phyloP scores from a whole-genome alignment of 2,113 vertebrate genomes.

The Baryphthengus martii region DNA sequence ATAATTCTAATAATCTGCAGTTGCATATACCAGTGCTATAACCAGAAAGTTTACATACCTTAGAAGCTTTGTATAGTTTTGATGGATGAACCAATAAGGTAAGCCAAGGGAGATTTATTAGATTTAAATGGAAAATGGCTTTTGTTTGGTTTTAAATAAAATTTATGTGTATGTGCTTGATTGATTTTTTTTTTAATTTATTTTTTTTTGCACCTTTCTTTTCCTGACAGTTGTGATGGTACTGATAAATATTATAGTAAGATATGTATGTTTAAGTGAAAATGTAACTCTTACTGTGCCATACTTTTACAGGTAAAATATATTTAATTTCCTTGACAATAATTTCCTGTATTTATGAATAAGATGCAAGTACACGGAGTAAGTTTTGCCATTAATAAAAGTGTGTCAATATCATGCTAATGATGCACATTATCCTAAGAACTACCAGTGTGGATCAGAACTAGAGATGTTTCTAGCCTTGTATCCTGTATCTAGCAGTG shows the following conservation, averaged over 20 bases:
- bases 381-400: neutral
- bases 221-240: neutral
- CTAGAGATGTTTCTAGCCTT: neutral
- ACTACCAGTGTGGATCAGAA: neutral
- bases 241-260: neutral
- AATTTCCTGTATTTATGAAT: neutral
- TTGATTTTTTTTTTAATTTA: neutral
- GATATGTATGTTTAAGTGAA: neutral
- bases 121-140: slow-evolving; percentile 9
- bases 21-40: slow-evolving; percentile 28
- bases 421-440: neutral
- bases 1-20: slow-evolving; percentile 44
- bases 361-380: neutral
- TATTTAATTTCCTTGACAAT: neutral
- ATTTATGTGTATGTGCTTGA: neutral
- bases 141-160: slow-evolving; percentile 40
- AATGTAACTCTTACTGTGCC: neutral
- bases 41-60: slow-evolving; percentile 11
- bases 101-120: slow-evolving; percentile 1
- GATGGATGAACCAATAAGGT: neutral
- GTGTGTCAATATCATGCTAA: neutral
- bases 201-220: slow-evolving; percentile 9
- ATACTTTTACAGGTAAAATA: neutral
- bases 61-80: slow-evolving; percentile 11
- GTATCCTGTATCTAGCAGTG: neutral